These are phyloP conservation scores for Zelostemma sp. DNA, from an alignment of 1,140 invertebrate species.

Conservation along the genomic window DNA sequence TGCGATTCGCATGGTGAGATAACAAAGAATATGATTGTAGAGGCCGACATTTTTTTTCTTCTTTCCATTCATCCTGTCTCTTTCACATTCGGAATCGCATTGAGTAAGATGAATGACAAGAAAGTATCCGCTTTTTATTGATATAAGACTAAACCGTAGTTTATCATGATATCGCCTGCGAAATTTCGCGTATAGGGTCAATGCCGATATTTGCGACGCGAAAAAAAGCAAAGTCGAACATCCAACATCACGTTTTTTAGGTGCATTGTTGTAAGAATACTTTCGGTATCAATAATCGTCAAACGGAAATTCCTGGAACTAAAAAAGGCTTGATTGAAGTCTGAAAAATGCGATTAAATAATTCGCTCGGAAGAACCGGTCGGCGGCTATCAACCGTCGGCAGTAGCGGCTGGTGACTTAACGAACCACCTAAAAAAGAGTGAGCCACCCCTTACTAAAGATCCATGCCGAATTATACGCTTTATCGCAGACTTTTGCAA, in stretches of 20 bases:
- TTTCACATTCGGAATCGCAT: conserved; percentile 8
- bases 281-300: background rate
- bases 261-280: background rate
- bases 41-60: conserved; percentile 41
- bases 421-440: conserved; percentile 1
- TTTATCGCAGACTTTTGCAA: background rate
- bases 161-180: background rate
- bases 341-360: conserved; percentile 1
- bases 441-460: background rate
- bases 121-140: conserved; percentile 6
- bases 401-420: background rate
- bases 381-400: background rate
- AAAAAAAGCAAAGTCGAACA: background rate
- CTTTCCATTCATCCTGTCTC: conserved; percentile 43
- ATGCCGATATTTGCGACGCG: no score
- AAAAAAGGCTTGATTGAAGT: background rate
- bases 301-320: background rate
- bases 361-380: background rate
- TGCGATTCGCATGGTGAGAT: conserved; percentile 49
- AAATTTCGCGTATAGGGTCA: background rate
- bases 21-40: conserved; percentile 48
- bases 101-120: conserved; percentile 10
- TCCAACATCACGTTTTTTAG: background rate
- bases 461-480: background rate
- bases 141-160: conserved; percentile 1